phyloP scores from a whole-genome alignment of 2,113 vertebrate species.

The Grammomys surdaster region DNA sequence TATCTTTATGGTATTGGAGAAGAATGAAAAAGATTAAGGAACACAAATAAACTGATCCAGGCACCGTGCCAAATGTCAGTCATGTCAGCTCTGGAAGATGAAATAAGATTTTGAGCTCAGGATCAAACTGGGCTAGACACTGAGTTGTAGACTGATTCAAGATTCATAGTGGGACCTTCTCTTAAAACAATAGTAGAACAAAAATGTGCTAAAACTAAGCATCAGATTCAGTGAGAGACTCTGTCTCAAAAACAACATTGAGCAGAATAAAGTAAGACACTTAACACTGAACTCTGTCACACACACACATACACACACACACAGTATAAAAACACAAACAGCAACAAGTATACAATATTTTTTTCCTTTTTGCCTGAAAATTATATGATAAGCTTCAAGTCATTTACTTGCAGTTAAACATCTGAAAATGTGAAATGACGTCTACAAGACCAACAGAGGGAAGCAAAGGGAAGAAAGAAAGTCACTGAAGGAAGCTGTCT shows the following conservation, averaged over 20 bases:
- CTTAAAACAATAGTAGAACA: not conserved
- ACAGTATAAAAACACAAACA: not conserved
- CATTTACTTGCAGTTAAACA: slow-evolving; percentile 51
- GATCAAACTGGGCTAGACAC: not conserved
- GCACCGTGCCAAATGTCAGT: not conserved
- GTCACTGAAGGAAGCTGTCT: not conserved
- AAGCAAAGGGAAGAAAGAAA: slow-evolving; percentile 28
- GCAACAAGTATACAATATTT: not conserved
- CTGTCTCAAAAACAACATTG: not conserved
- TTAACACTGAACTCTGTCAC: not conserved
- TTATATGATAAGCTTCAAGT: slow-evolving; percentile 62
- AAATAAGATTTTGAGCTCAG: not conserved
- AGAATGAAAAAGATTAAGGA: not conserved
- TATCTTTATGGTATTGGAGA: not conserved
- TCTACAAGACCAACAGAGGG: slow-evolving; percentile 72
- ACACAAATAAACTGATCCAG: not conserved
- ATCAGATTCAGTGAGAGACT: not conserved
- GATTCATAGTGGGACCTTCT: not conserved
- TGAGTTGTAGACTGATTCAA: not conserved
- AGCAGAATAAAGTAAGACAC: not conserved
- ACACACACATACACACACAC: not conserved
- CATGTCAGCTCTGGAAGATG: not conserved
- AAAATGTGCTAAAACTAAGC: not conserved
- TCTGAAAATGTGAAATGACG: slow-evolving; percentile 69
- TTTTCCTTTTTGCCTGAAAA: not conserved